Percentiles rank a stretch among this genome's conserved stretches.
Evolutionary conservation across 2,888 invertebrate species (phyloP).

Genomic region (Eupithecia subfuscata): DNA sequence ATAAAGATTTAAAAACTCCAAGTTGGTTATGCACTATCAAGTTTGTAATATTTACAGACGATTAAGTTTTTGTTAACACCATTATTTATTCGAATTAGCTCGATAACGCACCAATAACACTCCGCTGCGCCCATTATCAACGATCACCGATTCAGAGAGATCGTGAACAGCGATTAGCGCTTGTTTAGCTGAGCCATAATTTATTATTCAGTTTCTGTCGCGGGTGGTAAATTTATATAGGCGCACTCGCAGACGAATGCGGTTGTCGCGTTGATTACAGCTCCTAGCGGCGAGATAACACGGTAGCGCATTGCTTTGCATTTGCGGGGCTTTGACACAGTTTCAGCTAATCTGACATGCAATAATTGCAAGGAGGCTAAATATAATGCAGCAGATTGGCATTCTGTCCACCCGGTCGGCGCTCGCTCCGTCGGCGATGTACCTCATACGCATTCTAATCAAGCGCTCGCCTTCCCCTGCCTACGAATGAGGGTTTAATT

Average conservation of each 20-base stretch:
- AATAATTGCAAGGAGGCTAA: constrained; percentile 71
- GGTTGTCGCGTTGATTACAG: constrained; percentile 54
- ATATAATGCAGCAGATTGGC: constrained; percentile 73
- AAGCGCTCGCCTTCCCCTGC: constrained; percentile 65
- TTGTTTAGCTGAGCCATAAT: constrained; percentile 51
- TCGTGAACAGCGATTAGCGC: constrained; percentile 52
- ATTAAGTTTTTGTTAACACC: constrained; percentile 29
- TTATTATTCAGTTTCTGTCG: constrained; percentile 57
- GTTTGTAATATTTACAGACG: constrained; percentile 29
- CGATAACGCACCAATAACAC: constrained; percentile 48
- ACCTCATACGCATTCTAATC: constrained; percentile 74
- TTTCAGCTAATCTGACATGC: constrained; percentile 67
- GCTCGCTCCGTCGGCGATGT: constrained; percentile 59
- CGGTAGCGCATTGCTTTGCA: constrained; percentile 45
- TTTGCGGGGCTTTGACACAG: constrained; percentile 62
- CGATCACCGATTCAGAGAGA: constrained; percentile 51
- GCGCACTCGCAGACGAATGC: constrained; percentile 55
- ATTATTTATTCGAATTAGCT: constrained; percentile 39
- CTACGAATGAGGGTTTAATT: constrained; percentile 75
- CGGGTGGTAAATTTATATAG: constrained; percentile 53
- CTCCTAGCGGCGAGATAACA: constrained; percentile 50
- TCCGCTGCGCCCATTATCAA: constrained; percentile 49
- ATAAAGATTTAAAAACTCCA: background rate
- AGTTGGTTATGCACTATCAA: constrained; percentile 18
- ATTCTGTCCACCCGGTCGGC: constrained; percentile 58